phyloP scores from a whole-genome alignment of 2,113 vertebrate genomes.

The crab-eating macaque (Macaca fascicularis) region T2T-MFA8v1.1 NC_088390.1:2207001-2207500 shows the following conservation, averaged over 20 bases:
- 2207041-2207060: slow-evolving; percentile 76
- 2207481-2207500: neutral
- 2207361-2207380: slow-evolving; percentile 72
- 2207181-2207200: slow-evolving; percentile 72
- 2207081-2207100: slow-evolving; percentile 21
- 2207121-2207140: slow-evolving; percentile 33
- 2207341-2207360: slow-evolving; percentile 75
- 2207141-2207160: slow-evolving; percentile 48
- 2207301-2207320: slow-evolving; percentile 73
- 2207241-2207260: slow-evolving; percentile 83
- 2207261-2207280: slow-evolving; percentile 76
- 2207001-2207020: slow-evolving; percentile 67
- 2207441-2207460: neutral
- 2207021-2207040: slow-evolving; percentile 79
- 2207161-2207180: neutral
- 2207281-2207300: slow-evolving; percentile 81
- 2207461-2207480: neutral
- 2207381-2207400: slow-evolving; percentile 44
- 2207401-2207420: neutral
- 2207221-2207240: slow-evolving; percentile 69
- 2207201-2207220: slow-evolving; percentile 76
- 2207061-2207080: slow-evolving; percentile 58
- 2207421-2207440: neutral
- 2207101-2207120: neutral
- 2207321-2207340: slow-evolving; percentile 75